Percentiles rank a stretch among this genome's conserved stretches.
Conservation (phyloP, 2,888 invertebrate genomes). For the Heliconius ethilla region DNA sequence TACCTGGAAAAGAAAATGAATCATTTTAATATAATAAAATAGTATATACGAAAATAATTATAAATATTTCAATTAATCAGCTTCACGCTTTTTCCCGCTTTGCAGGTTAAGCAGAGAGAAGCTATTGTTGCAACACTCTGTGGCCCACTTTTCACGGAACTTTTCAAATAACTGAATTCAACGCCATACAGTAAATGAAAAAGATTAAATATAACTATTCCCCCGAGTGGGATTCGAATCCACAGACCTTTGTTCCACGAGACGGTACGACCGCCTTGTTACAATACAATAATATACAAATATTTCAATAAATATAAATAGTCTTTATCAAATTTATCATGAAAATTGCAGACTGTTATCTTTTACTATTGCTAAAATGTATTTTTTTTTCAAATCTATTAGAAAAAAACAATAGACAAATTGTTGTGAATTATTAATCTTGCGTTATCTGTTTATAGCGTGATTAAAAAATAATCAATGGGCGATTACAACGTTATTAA, state of each 20-base stretch:
- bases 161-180: too few relatives aligned
- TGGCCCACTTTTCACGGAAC: neutral
- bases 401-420: neutral
- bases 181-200: too few relatives aligned
- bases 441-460: neutral
- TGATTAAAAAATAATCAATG: neutral
- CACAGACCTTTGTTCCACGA: too few relatives aligned
- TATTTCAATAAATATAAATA: neutral
- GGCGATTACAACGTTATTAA: neutral
- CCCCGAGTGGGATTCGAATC: too few relatives aligned
- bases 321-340: neutral
- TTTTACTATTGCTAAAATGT: neutral
- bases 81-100: neutral
- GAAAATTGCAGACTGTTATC: neutral
- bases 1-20: constrained; percentile 36
- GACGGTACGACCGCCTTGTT: too few relatives aligned
- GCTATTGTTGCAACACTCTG: neutral
- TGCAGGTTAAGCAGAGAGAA: neutral
- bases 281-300: too few relatives aligned
- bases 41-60: neutral
- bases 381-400: neutral
- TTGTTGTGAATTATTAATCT: neutral
- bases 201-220: too few relatives aligned
- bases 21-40: neutral
- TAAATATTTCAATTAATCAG: neutral